Base-by-base conservation (phyloP, 2,888 invertebrate species). In the Drosophila anceps region DNA sequence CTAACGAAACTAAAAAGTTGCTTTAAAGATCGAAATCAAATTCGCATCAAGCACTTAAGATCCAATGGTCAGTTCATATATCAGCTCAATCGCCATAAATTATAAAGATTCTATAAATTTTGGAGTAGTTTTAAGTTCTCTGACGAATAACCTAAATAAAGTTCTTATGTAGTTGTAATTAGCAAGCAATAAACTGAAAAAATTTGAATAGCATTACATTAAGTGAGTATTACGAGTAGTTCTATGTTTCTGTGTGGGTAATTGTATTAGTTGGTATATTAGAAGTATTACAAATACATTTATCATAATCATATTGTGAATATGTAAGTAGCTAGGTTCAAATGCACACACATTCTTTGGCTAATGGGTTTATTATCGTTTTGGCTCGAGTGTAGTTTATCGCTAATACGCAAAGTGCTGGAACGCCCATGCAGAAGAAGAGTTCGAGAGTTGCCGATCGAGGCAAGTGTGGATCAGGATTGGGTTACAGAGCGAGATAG, bases 341-440 rank as follows among this genome's bases (percentile, higher is more conserved):
- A 61, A 71, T 69, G 76, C 72, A 74, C 81, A 82, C 72, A 83
- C 77, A 69, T 73, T 76, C 70, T 37, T 55, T 67, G 43, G 27
- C 59, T 77, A 69, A 46, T 57, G 55, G 59, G 15, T 50, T 43
- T 53, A 60, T 43, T 53, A 60, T 69, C 44, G n/a, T 20, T 55
- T n/a, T 43, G 54, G 53, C 62, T 79, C 61, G 68, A 55, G 50
- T 61, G 43, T 65, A 46, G 33, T 50, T 59, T 64, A 60, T 76
- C 41, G 57, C 50, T 39, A 51, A 43, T 59, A 41, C 37, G 57
- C 31, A 50, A 41, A 53, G 50, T 37, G 55, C 37, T 51, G 55
- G 64, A 61, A 60, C 66, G 71, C 73, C 87, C 87, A 82, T 86
- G 82, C 86, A 82, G 65, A 39, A 53, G 63, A 61, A 46, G 65